These are phyloP conservation scores for Drosophila bipectinata DNA, from an alignment of 1,140 invertebrate species.

Conservation along the genomic window DNA sequence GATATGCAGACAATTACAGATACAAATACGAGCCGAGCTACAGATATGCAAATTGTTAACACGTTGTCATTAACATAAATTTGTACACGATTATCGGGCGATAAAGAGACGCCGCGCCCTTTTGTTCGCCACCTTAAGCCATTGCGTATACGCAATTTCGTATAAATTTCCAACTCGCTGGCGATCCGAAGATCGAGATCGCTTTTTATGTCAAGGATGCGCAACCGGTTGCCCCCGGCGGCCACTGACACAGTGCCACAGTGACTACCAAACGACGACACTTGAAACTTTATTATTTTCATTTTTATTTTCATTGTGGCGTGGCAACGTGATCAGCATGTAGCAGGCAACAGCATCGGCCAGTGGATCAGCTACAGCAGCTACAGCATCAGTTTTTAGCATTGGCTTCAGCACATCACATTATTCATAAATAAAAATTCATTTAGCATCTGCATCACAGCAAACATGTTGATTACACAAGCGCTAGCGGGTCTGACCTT, in stretches of 20 bases:
- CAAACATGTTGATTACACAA: slow-evolving; percentile 80
- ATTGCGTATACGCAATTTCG: slow-evolving; percentile 69
- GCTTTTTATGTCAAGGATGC: slow-evolving; percentile 83
- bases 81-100: slow-evolving; percentile 58
- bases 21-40: slow-evolving; percentile 7
- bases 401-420: slow-evolving; percentile 46
- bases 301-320: slow-evolving; percentile 73
- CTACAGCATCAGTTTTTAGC: slow-evolving; percentile 32
- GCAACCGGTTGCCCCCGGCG: slow-evolving; percentile 78
- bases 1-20: slow-evolving; percentile 8
- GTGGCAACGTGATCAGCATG: slow-evolving; percentile 71
- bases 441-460: slow-evolving; percentile 72
- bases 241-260: slow-evolving; percentile 78
- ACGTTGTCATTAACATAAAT: slow-evolving; percentile 63
- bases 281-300: slow-evolving; percentile 78
- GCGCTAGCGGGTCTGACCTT: slow-evolving; percentile 62
- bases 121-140: slow-evolving; percentile 28
- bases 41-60: slow-evolving; percentile 59
- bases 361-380: slow-evolving; percentile 57
- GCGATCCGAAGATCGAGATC: slow-evolving; percentile 55
- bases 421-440: slow-evolving; percentile 79
- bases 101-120: slow-evolving; percentile 45
- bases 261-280: slow-evolving; percentile 66
- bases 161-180: slow-evolving; percentile 58
- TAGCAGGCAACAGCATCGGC: slow-evolving; percentile 26